Evolutionary conservation across 2,888 invertebrate genomes (phyloP), one percentile per base, ranked within the genome.

Genomic region (Volucella inflata): DNA sequence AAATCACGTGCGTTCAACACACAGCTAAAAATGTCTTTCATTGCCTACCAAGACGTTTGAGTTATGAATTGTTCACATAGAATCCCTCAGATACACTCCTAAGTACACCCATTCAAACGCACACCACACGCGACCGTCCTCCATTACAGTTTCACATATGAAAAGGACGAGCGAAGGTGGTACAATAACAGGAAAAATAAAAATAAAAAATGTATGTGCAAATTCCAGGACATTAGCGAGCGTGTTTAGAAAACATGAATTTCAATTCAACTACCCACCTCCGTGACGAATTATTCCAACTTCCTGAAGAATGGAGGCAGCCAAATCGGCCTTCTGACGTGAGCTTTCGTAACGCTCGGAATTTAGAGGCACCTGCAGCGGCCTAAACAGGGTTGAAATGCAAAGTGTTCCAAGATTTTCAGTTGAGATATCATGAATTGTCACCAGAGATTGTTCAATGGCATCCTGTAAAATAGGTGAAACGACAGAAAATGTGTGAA

Each of bases 241-340:
- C 65, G 60, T 16, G 48, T 64, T 62, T 59, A 44, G 17, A 40
- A 68, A 64, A 57, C 44, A 81, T 72, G 74, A 67, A 80, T 75
- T 64, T 57, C 10, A 75, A 62, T 68, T 68, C 11, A 11, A 40
- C 40, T 57, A 90, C 92, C 92, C 90, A 94, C 94, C 94, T 87
- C 93, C 94, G 90, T 96, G 94, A 87, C 94, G 93, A 76, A 93
- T 93, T 48, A 94, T 93, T 64, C 96, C 96, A 42, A 96, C 93
- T 90, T 96, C 96, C 89, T 95, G 95, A 4, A 97, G 92, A 84
- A 97, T 93, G 87, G 94, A 94, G 55, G 96, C 96, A 4, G 96
- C 95, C 88, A 97, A 94, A 90, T 97, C 97, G 51, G 96, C 95
- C 89, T 96, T 95, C 90, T 97, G 96, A 87, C 96, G 93, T 16